phyloP scores from a whole-genome alignment of 1,140 invertebrate genomes.

The Panulirus ornatus region DNA sequence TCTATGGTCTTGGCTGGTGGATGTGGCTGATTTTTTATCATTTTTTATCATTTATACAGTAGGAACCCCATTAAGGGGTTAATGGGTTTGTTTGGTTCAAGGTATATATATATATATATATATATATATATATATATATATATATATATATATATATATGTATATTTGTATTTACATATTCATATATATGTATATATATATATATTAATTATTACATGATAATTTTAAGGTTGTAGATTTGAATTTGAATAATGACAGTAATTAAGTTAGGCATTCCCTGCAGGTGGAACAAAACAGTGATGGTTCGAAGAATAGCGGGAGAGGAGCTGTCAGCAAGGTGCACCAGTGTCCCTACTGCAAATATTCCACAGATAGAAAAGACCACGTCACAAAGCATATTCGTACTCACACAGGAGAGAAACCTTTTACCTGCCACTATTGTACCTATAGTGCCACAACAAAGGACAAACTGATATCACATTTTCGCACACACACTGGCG shows the following conservation, averaged over 20 bases:
- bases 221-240: conserved; percentile 39
- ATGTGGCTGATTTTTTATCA: too few relatives aligned
- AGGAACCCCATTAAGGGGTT: too few relatives aligned
- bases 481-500: conserved; percentile 57
- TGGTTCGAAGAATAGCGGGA: conserved; percentile 62
- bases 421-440: conserved; percentile 61
- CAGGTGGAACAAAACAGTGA: conserved; percentile 68
- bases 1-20: too few relatives aligned
- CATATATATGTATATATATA: conserved; percentile 11
- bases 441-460: conserved; percentile 58
- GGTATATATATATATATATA: too few relatives aligned
- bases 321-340: conserved; percentile 69
- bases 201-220: conserved; percentile 12
- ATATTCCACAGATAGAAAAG: conserved; percentile 70
- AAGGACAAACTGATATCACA: conserved; percentile 63
- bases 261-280: conserved; percentile 68
- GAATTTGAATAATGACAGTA: conserved; percentile 54
- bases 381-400: conserved; percentile 65
- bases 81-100: too few relatives aligned
- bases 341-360: conserved; percentile 69
- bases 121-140: too few relatives aligned
- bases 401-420: conserved; percentile 65
- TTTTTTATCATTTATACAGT: too few relatives aligned
- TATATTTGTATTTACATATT: too few relatives aligned
- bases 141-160: too few relatives aligned